These are phyloP conservation scores for Sprattus sprattus DNA, from an alignment of 2,113 vertebrate species.

Conservation along the genomic window DNA sequence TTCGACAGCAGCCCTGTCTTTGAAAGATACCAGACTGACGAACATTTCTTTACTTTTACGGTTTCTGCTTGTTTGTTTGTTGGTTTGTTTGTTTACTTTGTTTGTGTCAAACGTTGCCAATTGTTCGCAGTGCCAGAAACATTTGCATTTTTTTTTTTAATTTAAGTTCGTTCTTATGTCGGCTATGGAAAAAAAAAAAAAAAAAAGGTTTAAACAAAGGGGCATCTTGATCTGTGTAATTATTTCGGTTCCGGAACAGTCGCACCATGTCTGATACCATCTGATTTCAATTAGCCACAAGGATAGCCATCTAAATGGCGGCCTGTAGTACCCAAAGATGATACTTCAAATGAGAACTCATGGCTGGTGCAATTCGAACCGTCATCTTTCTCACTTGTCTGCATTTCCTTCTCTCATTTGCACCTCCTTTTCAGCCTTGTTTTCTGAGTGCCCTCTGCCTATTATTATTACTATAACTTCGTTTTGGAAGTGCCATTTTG, in stretches of 20 bases:
- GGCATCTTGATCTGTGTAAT: conserved; percentile 7
- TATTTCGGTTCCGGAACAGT: background rate
- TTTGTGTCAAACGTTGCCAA: conserved; percentile 17
- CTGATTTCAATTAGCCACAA: background rate
- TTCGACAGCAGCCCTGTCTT: background rate
- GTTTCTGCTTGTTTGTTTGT: background rate
- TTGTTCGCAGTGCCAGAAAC: conserved; percentile 14
- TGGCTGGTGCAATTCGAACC: background rate
- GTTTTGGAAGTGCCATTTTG: conserved; percentile 19
- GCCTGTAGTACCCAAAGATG: background rate
- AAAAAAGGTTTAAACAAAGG: background rate
- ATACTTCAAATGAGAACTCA: background rate
- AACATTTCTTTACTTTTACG: background rate
- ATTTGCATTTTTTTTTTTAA: background rate
- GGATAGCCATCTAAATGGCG: background rate
- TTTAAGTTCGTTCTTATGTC: background rate
- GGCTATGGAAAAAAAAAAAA: background rate
- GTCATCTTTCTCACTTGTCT: conserved; percentile 2
- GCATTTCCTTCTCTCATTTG: background rate
- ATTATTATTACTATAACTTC: conserved; percentile 15
- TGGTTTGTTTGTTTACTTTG: background rate
- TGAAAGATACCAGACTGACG: conserved; percentile 7
- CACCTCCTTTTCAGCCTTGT: background rate
- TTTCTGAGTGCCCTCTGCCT: background rate
- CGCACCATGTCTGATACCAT: conserved; percentile 4